Percentiles rank a stretch among this genome's conserved stretches.
phyloP scores from a whole-genome alignment of 2,113 vertebrate genomes.

The Herpetotheres cachinnans region DNA sequence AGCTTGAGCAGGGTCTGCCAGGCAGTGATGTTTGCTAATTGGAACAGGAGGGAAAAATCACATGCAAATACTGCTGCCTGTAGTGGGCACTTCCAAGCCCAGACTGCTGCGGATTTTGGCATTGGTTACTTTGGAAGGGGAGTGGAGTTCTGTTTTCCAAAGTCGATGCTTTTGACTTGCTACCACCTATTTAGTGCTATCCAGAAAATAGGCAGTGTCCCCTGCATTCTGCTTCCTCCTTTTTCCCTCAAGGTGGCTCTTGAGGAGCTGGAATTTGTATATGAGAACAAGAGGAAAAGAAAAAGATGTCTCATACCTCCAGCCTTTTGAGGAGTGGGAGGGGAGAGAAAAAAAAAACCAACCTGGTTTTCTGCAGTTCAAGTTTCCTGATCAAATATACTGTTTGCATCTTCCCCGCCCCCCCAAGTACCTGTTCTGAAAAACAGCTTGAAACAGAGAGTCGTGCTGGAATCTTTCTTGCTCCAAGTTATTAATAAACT shows the following conservation, averaged over 20 bases:
- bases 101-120: not conserved
- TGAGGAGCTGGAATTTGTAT: not conserved
- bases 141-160: not conserved
- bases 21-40: not conserved
- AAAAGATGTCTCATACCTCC: not conserved
- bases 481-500: not conserved
- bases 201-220: not conserved
- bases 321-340: not conserved
- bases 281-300: not conserved
- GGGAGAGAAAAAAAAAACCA: too few relatives aligned
- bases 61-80: not conserved
- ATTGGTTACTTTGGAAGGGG: not conserved
- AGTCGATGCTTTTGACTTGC: not conserved
- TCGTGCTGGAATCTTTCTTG: not conserved
- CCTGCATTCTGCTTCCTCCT: not conserved
- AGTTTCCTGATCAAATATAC: not conserved
- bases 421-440: not conserved
- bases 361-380: not conserved
- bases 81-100: not conserved
- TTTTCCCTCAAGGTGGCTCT: not conserved
- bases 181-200: accelerated
- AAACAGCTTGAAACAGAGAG: not conserved
- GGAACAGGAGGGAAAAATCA: not conserved
- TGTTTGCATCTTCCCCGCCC: too few relatives aligned
- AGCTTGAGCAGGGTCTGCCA: not conserved